These are phyloP conservation scores for Dicranocentrus wangi DNA, from an alignment of 2,888 invertebrate species.

Conservation along the genomic window DNA sequence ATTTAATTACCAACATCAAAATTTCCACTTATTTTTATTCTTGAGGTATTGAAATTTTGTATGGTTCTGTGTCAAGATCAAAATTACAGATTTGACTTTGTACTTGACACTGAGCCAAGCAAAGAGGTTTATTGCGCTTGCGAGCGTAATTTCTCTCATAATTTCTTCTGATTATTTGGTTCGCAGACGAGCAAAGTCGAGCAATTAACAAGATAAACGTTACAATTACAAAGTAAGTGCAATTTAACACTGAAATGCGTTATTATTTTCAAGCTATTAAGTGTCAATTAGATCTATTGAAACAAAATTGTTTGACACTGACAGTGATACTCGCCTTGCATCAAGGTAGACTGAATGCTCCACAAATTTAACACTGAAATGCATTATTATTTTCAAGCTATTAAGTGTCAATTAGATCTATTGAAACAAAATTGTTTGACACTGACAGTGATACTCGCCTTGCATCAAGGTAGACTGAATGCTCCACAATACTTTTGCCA, in stretches of 20 bases:
- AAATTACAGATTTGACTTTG: neutral
- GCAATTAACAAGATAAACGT: neutral
- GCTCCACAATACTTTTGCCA: too few relatives aligned
- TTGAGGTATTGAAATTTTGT: slow-evolving; percentile 11
- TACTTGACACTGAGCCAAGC: neutral
- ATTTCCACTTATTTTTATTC: too few relatives aligned
- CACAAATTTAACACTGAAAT: too few relatives aligned
- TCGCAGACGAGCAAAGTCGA: neutral
- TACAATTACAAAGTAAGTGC: neutral
- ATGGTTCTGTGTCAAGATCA: neutral
- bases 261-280: slow-evolving; percentile 1
- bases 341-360: too few relatives aligned
- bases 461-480: too few relatives aligned
- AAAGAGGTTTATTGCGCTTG: neutral
- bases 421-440: slow-evolving; percentile 12
- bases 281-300: slow-evolving; percentile 4
- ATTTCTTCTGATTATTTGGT: neutral
- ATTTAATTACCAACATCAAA: neutral
- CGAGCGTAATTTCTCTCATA: too few relatives aligned
- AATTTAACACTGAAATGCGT: neutral
- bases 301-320: slow-evolving; percentile 18
- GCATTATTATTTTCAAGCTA: neutral
- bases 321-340: neutral
- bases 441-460: neutral
- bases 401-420: slow-evolving; percentile 7